Evolutionary conservation across 2,888 invertebrate genomes (phyloP).

Genomic region (Callimorpha dominula): DNA sequence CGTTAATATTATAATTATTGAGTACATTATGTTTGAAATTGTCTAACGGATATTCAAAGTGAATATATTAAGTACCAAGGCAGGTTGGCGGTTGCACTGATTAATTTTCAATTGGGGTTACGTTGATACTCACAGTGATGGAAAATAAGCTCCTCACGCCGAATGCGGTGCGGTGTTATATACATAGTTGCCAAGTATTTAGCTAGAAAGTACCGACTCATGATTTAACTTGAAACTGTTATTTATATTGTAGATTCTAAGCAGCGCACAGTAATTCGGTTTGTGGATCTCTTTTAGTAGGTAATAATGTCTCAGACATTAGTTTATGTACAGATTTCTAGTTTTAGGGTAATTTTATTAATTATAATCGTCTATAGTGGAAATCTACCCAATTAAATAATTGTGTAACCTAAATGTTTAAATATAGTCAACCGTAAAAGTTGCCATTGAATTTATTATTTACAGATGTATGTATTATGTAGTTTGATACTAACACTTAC

Average conservation of each 20-base stretch:
- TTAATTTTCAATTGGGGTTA: too few species aligned
- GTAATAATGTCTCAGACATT: constrained; percentile 14
- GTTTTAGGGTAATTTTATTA: constrained; percentile 28
- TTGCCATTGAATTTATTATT: neutral
- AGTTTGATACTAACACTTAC: neutral
- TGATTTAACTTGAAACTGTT: neutral
- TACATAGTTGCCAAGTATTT: neutral
- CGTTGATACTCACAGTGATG: constrained; percentile 9
- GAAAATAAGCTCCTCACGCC: constrained; percentile 18
- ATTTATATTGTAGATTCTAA: neutral
- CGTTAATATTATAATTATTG: neutral
- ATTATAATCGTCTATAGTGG: constrained; percentile 26
- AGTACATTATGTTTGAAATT: constrained; percentile 1
- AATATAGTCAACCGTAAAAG: constrained; percentile 18
- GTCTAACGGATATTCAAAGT: neutral
- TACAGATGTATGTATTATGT: neutral
- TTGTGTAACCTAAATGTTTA: constrained; percentile 13
- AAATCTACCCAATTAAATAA: constrained; percentile 5
- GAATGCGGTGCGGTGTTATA: constrained; percentile 18
- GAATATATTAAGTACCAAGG: neutral
- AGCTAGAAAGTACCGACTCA: neutral
- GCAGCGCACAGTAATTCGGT: constrained; percentile 25
- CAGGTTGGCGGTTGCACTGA: constrained; percentile 13
- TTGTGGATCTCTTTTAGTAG: constrained; percentile 23
- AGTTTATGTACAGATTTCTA: constrained; percentile 28